phyloP scores from a whole-genome alignment of 2,888 invertebrate genomes.

The Mayetiola destructor region DNA sequence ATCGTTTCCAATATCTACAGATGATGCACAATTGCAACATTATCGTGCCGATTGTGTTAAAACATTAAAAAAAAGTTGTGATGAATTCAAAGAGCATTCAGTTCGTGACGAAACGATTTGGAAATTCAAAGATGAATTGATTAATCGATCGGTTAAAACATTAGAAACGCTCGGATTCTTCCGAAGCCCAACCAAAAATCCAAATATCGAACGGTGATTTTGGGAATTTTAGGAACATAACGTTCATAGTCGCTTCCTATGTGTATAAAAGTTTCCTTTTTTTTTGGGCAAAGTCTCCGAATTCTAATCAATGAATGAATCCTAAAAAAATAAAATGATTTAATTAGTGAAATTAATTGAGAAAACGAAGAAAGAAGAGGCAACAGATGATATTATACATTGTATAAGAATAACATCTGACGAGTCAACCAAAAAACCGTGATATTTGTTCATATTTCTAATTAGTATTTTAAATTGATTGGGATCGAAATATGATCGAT shows the following conservation, averaged over 20 bases:
- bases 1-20: conserved; percentile 67
- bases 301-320: too few relatives aligned
- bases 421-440: conserved; percentile 12
- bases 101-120: conserved; percentile 75
- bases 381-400: too few relatives aligned
- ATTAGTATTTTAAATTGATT: too few relatives aligned
- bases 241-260: too few relatives aligned
- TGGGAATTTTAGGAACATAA: conserved; percentile 15
- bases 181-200: conserved; percentile 8
- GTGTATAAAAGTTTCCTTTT: too few relatives aligned
- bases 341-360: too few relatives aligned
- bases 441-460: conserved; percentile 11
- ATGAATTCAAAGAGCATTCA: conserved; percentile 65
- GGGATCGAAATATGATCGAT: too few relatives aligned
- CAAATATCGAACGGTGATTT: conserved; percentile 15
- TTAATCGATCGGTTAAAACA: conserved; percentile 52
- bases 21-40: conserved; percentile 80
- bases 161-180: conserved; percentile 55
- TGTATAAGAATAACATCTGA: too few relatives aligned
- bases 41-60: conserved; percentile 87
- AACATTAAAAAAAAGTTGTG: conserved; percentile 69
- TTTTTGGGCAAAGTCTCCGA: background rate
- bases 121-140: conserved; percentile 68
- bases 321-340: too few relatives aligned
- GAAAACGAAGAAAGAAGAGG: too few relatives aligned